Percentiles rank a stretch among this genome's conserved stretches.
Conservation (phyloP, 2,113 vertebrate genomes). For the Nanorana parkeri region DNA sequence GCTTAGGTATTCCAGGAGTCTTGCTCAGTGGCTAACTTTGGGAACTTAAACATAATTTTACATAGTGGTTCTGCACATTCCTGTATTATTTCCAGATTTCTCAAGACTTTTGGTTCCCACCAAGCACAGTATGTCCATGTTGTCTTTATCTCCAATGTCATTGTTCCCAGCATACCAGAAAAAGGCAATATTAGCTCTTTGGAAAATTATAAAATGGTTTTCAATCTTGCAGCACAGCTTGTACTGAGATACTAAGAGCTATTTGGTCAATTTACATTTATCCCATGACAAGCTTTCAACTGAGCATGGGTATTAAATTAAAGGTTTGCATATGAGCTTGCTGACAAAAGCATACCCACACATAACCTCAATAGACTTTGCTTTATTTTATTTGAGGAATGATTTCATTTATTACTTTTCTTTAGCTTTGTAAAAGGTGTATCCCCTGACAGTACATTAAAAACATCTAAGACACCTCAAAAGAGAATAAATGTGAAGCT, state of each 20-base stretch:
- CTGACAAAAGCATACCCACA: slow-evolving; percentile 9
- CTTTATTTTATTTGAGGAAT: slow-evolving; percentile 15
- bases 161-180: slow-evolving; percentile 5
- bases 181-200: not conserved
- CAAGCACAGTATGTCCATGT: not conserved
- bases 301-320: slow-evolving; percentile 36
- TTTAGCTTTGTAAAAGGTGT: not conserved
- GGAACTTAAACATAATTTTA: not conserved
- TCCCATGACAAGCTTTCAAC: slow-evolving; percentile 40
- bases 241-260: slow-evolving; percentile 43
- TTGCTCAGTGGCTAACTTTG: not conserved
- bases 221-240: slow-evolving; percentile 46
- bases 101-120: slow-evolving; percentile 3
- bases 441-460: not conserved
- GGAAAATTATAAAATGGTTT: slow-evolving; percentile 47
- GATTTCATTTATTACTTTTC: not conserved
- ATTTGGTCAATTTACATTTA: slow-evolving; percentile 48
- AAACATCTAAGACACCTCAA: too few relatives aligned
- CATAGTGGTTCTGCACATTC: not conserved
- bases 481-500: too few relatives aligned
- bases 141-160: not conserved
- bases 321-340: slow-evolving; percentile 20
- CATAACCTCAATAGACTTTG: slow-evolving; percentile 5
- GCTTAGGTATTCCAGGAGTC: slow-evolving; percentile 1
- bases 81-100: not conserved